These are phyloP conservation scores for Scaptodrosophila lebanonensis DNA, from an alignment of 1,140 invertebrate genomes.

Conservation along the genomic window DNA sequence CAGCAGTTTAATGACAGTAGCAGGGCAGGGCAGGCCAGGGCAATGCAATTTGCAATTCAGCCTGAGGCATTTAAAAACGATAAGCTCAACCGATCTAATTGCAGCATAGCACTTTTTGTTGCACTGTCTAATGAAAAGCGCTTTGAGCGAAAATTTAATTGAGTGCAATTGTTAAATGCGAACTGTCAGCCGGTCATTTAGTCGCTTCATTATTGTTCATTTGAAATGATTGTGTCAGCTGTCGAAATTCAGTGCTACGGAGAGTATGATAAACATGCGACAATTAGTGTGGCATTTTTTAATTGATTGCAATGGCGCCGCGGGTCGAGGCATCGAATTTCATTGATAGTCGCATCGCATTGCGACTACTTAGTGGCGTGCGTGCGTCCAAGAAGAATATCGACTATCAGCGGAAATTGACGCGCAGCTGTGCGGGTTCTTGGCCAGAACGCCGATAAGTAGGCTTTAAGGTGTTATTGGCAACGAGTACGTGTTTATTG, in stretches of 20 bases:
- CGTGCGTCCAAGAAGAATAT: slow-evolving; percentile 34
- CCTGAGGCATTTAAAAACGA: too few relatives aligned
- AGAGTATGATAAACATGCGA: slow-evolving; percentile 36
- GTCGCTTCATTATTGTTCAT: slow-evolving; percentile 57
- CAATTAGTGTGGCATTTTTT: slow-evolving; percentile 63
- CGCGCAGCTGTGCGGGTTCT: background rate
- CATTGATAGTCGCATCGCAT: slow-evolving; percentile 32
- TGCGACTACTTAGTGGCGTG: slow-evolving; percentile 9
- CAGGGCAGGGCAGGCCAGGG: too few relatives aligned
- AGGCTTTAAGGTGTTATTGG: slow-evolving; percentile 16
- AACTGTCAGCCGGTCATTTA: too few relatives aligned
- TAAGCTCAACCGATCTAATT: too few relatives aligned
- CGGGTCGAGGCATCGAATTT: slow-evolving; percentile 23
- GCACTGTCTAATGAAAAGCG: too few relatives aligned
- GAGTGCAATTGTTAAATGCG: slow-evolving; percentile 53
- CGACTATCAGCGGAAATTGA: slow-evolving; percentile 6
- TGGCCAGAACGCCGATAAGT: slow-evolving; percentile 32
- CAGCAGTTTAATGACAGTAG: too few relatives aligned
- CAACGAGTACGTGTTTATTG: background rate
- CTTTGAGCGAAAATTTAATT: slow-evolving; percentile 49
- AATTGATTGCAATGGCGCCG: slow-evolving; percentile 50
- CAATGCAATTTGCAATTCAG: too few relatives aligned
- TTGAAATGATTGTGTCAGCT: slow-evolving; percentile 57
- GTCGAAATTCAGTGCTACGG: background rate
- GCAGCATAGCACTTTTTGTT: too few relatives aligned